Evolutionary conservation across 2,888 invertebrate species (phyloP).

Genomic region (Lathronympha strigana): DNA sequence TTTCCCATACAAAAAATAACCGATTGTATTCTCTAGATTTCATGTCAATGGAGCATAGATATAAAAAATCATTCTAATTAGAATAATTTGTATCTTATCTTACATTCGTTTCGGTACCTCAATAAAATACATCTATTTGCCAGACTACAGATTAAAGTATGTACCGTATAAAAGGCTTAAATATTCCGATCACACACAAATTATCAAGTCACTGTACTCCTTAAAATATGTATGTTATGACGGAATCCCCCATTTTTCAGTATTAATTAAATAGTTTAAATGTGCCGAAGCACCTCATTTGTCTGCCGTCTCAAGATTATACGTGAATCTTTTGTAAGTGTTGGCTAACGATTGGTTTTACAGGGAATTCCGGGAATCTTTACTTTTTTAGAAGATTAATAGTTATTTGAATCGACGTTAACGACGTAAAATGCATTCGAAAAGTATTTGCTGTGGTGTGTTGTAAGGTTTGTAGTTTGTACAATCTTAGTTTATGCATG

Average conservation of each 20-base stretch:
- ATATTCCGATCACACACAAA: not conserved
- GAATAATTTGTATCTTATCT: too few species aligned
- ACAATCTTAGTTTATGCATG: too few species aligned
- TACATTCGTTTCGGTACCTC: too few species aligned
- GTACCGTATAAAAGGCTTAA: not conserved
- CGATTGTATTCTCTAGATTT: too few species aligned
- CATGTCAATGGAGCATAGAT: too few species aligned
- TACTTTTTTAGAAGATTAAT: too few species aligned
- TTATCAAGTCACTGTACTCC: not conserved
- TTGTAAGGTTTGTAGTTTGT: too few species aligned
- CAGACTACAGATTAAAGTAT: too few species aligned
- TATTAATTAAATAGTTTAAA: constrained; percentile 58
- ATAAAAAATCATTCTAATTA: too few species aligned
- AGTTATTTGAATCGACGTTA: constrained; percentile 19
- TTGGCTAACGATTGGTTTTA: constrained; percentile 12
- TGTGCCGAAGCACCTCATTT: constrained; percentile 37
- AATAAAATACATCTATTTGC: too few species aligned
- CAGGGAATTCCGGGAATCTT: constrained; percentile 9
- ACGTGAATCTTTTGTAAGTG: constrained; percentile 22
- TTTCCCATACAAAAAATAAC: too few species aligned
- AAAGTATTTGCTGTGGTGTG: not conserved
- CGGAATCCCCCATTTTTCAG: constrained; percentile 54
- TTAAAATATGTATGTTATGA: constrained; percentile 1
- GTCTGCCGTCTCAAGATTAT: constrained; percentile 25
- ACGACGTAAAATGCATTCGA: not conserved